These are phyloP conservation scores for Pseudorhiza aurosa DNA, from an alignment of 30 jellyfish, hydroid and myxozoan species.

Conservation along the genomic window DNA sequence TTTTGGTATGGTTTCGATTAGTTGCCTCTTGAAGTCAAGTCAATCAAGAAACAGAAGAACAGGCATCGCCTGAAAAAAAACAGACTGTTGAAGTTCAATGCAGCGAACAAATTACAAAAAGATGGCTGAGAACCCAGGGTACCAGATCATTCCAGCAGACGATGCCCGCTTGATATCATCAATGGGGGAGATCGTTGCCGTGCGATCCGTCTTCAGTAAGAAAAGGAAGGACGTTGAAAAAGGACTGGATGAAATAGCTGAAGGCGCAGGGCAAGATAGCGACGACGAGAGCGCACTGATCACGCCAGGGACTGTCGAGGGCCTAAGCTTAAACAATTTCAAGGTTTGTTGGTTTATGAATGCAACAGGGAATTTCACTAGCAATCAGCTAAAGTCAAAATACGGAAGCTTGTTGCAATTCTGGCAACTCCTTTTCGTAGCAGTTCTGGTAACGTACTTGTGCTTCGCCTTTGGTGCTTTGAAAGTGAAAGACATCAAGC, in stretches of 20 bases:
- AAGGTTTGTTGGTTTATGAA: background rate
- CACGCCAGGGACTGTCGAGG: constrained; percentile 15
- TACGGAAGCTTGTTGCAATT: background rate
- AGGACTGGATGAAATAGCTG: constrained; percentile 16
- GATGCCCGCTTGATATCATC: background rate
- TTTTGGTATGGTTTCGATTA: too few species aligned
- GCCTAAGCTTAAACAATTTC: background rate
- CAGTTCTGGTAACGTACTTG: constrained; percentile 12
- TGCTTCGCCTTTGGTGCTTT: constrained; percentile 12
- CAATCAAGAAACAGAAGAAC: too few species aligned
- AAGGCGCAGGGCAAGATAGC: background rate
- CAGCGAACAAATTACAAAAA: background rate
- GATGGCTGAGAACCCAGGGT: background rate
- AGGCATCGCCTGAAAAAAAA: too few species aligned
- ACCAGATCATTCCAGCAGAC: background rate
- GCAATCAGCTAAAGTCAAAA: constrained; percentile 5
- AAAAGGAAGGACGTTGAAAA: constrained; percentile 7
- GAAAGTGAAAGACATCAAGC: background rate
- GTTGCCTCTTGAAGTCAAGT: too few species aligned
- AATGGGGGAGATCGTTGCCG: background rate
- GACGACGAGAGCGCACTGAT: constrained; percentile 2
- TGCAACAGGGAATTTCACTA: constrained; percentile 37
- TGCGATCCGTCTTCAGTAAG: background rate
- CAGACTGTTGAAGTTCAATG: background rate
- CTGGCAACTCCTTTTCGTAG: background rate